Evolutionary conservation across 2,888 invertebrate genomes (phyloP).

Genomic region (Metallyticus violacea): DNA sequence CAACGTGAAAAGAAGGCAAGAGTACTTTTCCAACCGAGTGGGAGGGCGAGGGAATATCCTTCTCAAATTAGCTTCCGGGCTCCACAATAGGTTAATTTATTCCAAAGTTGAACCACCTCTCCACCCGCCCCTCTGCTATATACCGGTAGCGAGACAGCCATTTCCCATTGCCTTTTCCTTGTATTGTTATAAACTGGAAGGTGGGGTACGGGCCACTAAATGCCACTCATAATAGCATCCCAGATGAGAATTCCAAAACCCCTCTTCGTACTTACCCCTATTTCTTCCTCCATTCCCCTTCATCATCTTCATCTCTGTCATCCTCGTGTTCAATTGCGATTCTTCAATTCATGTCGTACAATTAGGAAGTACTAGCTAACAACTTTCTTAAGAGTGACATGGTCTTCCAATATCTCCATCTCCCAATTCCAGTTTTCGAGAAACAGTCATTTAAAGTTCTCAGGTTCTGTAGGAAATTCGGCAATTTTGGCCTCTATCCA

Average conservation of each 20-base stretch:
- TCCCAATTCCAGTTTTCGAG: background rate
- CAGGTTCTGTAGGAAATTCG: background rate
- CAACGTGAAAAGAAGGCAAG: slow-evolving; percentile 13
- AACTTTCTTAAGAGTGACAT: background rate
- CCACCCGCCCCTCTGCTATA: background rate
- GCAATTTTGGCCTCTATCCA: background rate
- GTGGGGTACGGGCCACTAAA: slow-evolving; percentile 1
- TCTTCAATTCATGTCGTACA: background rate
- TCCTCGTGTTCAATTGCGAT: background rate
- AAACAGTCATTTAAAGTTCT: background rate
- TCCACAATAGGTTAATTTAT: slow-evolving; percentile 37
- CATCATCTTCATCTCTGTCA: background rate
- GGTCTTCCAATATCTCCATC: background rate
- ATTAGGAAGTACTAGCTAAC: background rate
- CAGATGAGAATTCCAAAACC: background rate
- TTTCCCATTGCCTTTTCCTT: slow-evolving; percentile 2
- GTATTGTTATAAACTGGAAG: slow-evolving; percentile 20
- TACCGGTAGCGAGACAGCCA: background rate
- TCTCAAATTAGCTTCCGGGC: slow-evolving; percentile 36
- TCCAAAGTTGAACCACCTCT: slow-evolving; percentile 28
- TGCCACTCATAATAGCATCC: slow-evolving; percentile 13
- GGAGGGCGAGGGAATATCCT: slow-evolving; percentile 20
- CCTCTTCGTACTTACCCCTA: background rate
- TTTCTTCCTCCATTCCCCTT: background rate
- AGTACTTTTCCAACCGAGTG: background rate